Conservation (phyloP, 2,113 vertebrate genomes). For the Corythornis cristatus region DNA sequence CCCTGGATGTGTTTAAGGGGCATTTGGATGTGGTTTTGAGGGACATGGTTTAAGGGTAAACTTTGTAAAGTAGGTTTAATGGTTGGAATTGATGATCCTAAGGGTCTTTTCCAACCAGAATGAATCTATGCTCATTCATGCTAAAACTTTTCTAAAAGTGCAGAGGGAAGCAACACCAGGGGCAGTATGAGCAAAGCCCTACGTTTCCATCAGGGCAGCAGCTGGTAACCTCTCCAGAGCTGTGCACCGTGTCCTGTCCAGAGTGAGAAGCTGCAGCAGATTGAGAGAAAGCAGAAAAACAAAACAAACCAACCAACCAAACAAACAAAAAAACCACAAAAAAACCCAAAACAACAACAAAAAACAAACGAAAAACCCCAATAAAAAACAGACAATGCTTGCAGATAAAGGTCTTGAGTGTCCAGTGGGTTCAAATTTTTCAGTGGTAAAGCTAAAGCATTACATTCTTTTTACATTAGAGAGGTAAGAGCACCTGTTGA, state of each 20-base stretch:
- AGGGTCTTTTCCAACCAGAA: too few species aligned
- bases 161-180: neutral
- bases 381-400: neutral
- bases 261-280: neutral
- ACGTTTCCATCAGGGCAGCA: rapidly evolving
- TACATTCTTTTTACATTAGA: neutral
- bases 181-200: neutral
- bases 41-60: too few species aligned
- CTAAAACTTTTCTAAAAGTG: too few species aligned
- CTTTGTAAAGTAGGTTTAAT: too few species aligned
- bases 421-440: neutral
- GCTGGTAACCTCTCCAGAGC: neutral
- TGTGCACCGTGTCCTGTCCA: neutral
- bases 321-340: too few species aligned
- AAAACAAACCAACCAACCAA: too few species aligned
- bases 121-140: too few species aligned
- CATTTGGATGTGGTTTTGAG: too few species aligned
- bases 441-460: neutral
- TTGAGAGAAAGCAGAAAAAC: neutral
- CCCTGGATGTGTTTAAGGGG: too few species aligned
- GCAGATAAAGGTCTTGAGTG: neutral
- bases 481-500: neutral
- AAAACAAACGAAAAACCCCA: too few species aligned
- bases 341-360: neutral
- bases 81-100: too few species aligned